A percentile compares a stretch with the other conserved stretches of the same genome.
Evolutionary conservation across 2,113 vertebrate genomes (phyloP).

Genomic region (Donacobius atricapilla): DNA sequence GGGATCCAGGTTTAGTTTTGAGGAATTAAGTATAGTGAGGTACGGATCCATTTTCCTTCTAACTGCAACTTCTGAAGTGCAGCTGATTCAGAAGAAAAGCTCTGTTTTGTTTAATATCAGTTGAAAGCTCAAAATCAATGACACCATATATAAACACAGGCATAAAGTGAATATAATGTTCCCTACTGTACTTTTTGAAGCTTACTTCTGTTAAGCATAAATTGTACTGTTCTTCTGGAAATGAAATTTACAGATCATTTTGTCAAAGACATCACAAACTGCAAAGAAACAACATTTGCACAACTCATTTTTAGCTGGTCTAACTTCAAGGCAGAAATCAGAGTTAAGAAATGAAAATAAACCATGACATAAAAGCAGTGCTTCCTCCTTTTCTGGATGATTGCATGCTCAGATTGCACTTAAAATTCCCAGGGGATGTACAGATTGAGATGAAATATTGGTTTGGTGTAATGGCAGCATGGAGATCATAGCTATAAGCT

Average conservation of each 20-base stretch:
- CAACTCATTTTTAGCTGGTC: neutral
- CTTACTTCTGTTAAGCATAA: neutral
- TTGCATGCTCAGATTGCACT: neutral
- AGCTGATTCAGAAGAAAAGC: neutral
- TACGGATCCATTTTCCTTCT: neutral
- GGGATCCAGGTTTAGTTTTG: neutral
- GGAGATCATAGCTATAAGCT: neutral
- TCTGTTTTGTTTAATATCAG: neutral
- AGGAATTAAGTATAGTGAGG: neutral
- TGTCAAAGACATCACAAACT: neutral
- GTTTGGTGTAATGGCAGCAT: neutral
- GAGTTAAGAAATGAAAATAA: neutral
- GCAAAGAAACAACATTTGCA: neutral
- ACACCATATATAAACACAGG: neutral
- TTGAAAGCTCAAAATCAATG: neutral
- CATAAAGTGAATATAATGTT: neutral
- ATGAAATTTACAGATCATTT: neutral
- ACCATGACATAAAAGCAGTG: neutral
- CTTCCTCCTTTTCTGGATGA: neutral
- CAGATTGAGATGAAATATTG: slow-evolving; percentile 5
- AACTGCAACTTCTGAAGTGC: neutral
- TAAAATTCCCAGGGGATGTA: neutral
- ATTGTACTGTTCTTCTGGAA: neutral
- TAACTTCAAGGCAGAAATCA: neutral
- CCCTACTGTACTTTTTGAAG: neutral